Conservation (phyloP, 2,888 invertebrate species). For the Aplocera efformata region DNA sequence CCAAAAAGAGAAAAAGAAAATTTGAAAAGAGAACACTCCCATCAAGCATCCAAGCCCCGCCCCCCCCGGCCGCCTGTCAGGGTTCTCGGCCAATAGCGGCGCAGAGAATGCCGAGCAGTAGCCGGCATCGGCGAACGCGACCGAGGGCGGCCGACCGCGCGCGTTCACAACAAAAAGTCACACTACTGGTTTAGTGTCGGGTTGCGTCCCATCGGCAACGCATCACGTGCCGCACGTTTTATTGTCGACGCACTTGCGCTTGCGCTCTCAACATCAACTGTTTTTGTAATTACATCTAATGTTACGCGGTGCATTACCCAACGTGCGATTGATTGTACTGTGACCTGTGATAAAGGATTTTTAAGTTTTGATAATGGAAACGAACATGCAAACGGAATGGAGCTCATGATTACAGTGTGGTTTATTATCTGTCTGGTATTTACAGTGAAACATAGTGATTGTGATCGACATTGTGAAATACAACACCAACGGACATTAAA, state of each 20-base stretch:
- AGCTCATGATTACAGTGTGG: slow-evolving; percentile 75
- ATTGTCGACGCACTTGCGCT: slow-evolving; percentile 53
- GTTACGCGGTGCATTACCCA: slow-evolving; percentile 31
- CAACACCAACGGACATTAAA: slow-evolving; percentile 63
- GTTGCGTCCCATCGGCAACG: slow-evolving; percentile 78
- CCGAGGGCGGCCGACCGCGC: slow-evolving; percentile 66
- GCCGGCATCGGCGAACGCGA: slow-evolving; percentile 46
- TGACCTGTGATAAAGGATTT: slow-evolving; percentile 65
- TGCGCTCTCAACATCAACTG: slow-evolving; percentile 65
- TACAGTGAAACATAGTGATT: slow-evolving; percentile 75
- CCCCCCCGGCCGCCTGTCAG: slow-evolving; percentile 54
- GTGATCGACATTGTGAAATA: slow-evolving; percentile 72
- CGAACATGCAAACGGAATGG: slow-evolving; percentile 72
- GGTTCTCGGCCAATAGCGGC: slow-evolving; percentile 45
- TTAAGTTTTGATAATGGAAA: slow-evolving; percentile 45
- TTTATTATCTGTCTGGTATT: slow-evolving; percentile 60
- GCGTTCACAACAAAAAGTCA: slow-evolving; percentile 77
- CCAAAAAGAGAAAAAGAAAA: slow-evolving; percentile 79
- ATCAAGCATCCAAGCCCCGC: slow-evolving; percentile 54
- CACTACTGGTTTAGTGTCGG: slow-evolving; percentile 79
- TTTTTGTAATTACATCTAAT: slow-evolving; percentile 52
- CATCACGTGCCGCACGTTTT: slow-evolving; percentile 64
- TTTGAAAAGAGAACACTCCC: slow-evolving; percentile 77
- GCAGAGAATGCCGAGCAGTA: slow-evolving; percentile 38
- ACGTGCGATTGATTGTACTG: slow-evolving; percentile 35